A percentile compares a stretch with the other conserved stretches of the same genome.
Conservation (phyloP, 2,797 vertebrate species). For the Centroberyx gerrardi region DNA sequence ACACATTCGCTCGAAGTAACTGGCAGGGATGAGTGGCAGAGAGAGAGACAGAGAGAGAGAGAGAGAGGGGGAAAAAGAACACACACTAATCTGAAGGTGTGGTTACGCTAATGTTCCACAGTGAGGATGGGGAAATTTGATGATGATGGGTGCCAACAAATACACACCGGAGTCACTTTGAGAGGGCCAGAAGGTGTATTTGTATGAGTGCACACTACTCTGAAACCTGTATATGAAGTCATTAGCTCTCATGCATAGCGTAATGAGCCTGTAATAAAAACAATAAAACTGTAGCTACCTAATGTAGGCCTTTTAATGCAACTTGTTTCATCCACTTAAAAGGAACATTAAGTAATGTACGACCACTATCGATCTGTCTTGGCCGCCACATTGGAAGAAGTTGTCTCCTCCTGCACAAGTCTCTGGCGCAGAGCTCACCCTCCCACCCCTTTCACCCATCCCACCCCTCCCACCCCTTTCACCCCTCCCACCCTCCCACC, state of each 20-base stretch:
- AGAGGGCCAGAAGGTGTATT: constrained; percentile 32
- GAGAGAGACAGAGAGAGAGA: constrained; percentile 12
- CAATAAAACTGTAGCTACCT: constrained; percentile 15
- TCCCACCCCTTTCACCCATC: constrained; percentile 14
- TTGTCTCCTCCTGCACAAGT: constrained; percentile 10
- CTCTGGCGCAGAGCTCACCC: constrained; percentile 18
- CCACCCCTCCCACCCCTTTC: constrained; percentile 8
- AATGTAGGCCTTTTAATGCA: constrained; percentile 28
- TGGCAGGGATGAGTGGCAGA: constrained; percentile 37
- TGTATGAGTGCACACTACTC: constrained; percentile 32
- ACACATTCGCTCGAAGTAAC: constrained; percentile 55
- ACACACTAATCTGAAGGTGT: constrained; percentile 35
- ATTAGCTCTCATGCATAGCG: constrained; percentile 16
- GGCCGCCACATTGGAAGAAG: constrained; percentile 24
- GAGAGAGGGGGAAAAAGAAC: constrained; percentile 4
- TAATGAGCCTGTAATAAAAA: constrained; percentile 23
- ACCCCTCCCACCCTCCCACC: not conserved
- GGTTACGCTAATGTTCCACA: constrained; percentile 12
- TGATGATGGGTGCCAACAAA: constrained; percentile 9
- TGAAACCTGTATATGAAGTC: constrained; percentile 4
- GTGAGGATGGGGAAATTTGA: not conserved
- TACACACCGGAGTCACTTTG: constrained; percentile 31
- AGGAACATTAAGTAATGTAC: constrained; percentile 11
- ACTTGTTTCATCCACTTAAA: constrained; percentile 26
- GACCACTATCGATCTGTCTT: constrained; percentile 33